Base-by-base conservation (phyloP, 2,113 vertebrate species). In the Alouatta palliata region DNA sequence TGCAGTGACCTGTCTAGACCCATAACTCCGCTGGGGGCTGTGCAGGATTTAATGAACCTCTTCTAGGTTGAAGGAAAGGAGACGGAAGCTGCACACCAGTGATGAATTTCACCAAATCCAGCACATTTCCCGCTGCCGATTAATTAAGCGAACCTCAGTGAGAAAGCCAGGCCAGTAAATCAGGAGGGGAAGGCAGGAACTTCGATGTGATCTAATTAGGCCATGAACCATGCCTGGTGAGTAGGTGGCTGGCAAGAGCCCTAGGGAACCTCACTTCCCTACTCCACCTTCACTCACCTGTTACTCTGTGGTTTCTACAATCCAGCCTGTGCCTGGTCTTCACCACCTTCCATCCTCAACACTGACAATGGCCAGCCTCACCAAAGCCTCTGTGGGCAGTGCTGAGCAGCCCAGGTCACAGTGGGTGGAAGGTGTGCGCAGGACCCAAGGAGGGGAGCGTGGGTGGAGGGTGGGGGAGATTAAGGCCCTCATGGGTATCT, bases 91-190 rank as follows among this genome's bases (percentile, higher is more conserved):
- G 1, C 97, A 97, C 0, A 77, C 98, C 96, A 97, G 89, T 97
- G 97, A 98, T 90, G 96, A 97, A 98, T 92, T 98, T 98, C 97
- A 94, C 97, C 94, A 97, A 97, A 98, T 97, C 97, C 87, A 96
- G 96, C 91, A 86, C 64, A 87, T 98, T 98, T 98, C 98, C 97
- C 97, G 97, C 95, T 97, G 90, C 95, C 97, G 98, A 97, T 98
- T 98, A 98, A 98, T 97, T 98, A 97, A 96, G 96, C 92, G 89
- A 96, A 85, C 85, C 83, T 96, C 90, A 77, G 85, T 77, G 64
- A 97, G 94, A 94, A 97, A 90, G 84, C 96, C 75, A 87, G 84
- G 93, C 91, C 97, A 97, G 77, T 97, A 98, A 98, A 98, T 98
- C 97, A 97, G 89, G 98, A 89, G 79, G 80, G 43, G 82, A 83